These are phyloP conservation scores for Microtus montanus DNA, from an alignment of 2,113 vertebrate genomes.

Conservation along the genomic window DNA sequence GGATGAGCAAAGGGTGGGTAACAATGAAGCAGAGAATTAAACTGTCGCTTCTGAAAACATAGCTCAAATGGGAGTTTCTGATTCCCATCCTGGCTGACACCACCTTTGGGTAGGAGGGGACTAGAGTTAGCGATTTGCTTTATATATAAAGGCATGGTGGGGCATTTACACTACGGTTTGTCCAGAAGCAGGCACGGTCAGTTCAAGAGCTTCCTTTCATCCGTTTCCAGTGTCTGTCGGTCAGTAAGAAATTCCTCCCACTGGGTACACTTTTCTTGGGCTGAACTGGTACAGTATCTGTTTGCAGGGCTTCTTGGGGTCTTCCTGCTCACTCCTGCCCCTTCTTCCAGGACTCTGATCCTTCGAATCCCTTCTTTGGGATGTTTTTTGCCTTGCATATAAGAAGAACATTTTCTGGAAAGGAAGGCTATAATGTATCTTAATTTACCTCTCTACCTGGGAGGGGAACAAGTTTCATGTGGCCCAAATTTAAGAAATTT, in stretches of 20 bases:
- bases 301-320: not conserved
- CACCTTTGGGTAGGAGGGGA: not conserved
- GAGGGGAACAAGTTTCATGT: not conserved
- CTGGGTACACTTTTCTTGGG: too few species aligned
- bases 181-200: not conserved
- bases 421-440: not conserved
- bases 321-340: not conserved
- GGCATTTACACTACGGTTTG: not conserved
- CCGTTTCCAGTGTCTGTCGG: not conserved
- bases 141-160: not conserved
- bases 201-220: not conserved
- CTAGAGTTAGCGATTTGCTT: not conserved
- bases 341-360: too few species aligned
- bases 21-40: not conserved
- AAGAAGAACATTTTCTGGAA: not conserved
- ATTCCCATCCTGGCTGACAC: not conserved
- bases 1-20: not conserved
- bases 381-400: too few species aligned
- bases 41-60: not conserved
- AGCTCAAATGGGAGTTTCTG: not conserved
- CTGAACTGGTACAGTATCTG: too few species aligned
- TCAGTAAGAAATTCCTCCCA: rapidly evolving
- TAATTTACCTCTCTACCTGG: not conserved
- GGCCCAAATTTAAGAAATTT: not conserved
- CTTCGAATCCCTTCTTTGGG: not conserved